Conservation (phyloP, 1,140 invertebrate genomes). For the Mercenaria mercenaria region DNA sequence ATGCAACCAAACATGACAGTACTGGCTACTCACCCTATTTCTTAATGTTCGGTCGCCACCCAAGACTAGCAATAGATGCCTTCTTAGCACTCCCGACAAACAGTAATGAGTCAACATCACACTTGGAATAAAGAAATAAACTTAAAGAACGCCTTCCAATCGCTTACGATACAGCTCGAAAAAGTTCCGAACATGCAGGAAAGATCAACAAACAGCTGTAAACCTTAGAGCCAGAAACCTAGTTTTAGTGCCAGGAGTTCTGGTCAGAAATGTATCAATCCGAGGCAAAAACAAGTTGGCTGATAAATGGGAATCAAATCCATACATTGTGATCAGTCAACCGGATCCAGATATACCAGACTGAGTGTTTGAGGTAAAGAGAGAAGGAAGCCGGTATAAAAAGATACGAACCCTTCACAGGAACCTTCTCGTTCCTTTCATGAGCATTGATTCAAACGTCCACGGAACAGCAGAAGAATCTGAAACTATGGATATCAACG, state of each 20-base stretch:
- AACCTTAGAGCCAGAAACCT: background rate
- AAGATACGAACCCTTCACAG: conserved; percentile 25
- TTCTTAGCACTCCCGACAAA: background rate
- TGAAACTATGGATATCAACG: too few species aligned
- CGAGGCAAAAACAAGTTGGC: conserved; percentile 25
- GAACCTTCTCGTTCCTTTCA: conserved; percentile 12
- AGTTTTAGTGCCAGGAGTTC: too few species aligned
- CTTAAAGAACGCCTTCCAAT: background rate
- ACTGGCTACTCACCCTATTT: background rate
- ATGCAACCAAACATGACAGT: conserved; percentile 52
- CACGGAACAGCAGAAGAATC: too few species aligned
- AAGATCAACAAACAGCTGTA: background rate
- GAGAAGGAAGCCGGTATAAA: background rate
- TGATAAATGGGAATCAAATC: conserved; percentile 29
- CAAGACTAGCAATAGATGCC: background rate
- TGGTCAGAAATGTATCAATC: background rate
- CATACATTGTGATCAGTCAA: background rate
- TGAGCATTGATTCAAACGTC: background rate
- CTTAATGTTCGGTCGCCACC: background rate
- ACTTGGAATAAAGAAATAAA: background rate
- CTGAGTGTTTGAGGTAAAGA: conserved; percentile 15
- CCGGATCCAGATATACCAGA: conserved; percentile 6
- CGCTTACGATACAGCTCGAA: background rate
- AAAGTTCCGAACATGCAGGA: background rate
- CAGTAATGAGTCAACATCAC: background rate